phyloP scores from a whole-genome alignment of 1,140 invertebrate species.

The Lysiphlebus fabarum region DNA sequence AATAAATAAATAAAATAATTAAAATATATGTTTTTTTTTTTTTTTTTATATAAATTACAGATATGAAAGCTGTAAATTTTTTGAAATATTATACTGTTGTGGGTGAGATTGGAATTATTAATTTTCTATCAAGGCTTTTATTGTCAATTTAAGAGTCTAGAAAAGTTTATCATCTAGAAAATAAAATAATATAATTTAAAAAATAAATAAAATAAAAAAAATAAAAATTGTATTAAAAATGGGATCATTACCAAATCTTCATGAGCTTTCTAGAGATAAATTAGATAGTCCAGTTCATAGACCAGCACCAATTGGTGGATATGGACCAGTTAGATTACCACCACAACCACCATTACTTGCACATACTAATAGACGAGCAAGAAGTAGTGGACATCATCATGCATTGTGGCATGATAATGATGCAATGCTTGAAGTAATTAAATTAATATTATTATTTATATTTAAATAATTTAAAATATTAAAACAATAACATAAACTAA shows the following conservation, averaged over 20 bases:
- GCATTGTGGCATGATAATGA: slow-evolving; percentile 40
- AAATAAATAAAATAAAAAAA: not conserved
- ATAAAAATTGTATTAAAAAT: slow-evolving; percentile 42
- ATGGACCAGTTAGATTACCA: slow-evolving; percentile 36
- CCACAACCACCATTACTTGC: slow-evolving; percentile 37
- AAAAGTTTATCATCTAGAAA: not conserved
- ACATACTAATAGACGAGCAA: slow-evolving; percentile 39
- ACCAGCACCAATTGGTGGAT: slow-evolving; percentile 37
- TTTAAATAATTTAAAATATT: too few species aligned
- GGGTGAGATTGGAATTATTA: too few species aligned
- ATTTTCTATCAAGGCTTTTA: too few species aligned
- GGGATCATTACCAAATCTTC: slow-evolving; percentile 64
- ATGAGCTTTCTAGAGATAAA: slow-evolving; percentile 55
- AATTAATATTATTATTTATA: too few species aligned
- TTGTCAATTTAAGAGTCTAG: not conserved
- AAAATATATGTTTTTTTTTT: too few species aligned
- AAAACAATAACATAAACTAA: too few species aligned
- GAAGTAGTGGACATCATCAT: slow-evolving; percentile 46
- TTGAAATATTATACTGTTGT: too few species aligned
- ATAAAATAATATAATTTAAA: not conserved
- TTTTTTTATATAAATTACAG: too few species aligned
- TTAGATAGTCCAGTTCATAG: slow-evolving; percentile 42
- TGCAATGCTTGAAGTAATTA: slow-evolving; percentile 46
- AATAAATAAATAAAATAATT: too few species aligned
- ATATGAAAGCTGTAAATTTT: too few species aligned